Base-by-base conservation (phyloP, 2,797 vertebrate genomes). In the Brachymystax lenok region DNA sequence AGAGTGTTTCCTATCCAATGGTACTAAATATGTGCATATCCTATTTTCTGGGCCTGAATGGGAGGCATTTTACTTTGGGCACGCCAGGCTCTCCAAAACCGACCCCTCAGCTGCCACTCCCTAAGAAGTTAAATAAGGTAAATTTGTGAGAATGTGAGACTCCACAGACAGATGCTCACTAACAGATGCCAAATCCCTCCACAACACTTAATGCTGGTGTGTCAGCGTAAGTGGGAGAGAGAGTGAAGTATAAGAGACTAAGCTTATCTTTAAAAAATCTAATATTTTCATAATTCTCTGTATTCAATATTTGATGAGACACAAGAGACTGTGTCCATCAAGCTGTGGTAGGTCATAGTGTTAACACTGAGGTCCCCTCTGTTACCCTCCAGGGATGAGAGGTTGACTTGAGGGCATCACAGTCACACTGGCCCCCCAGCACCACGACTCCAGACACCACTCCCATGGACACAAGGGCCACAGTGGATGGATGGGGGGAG, bases 41-140 rank as follows among this genome's bases (percentile, higher is more conserved):
- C n/a, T n/a, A n/a, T n/a, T n/a, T n/a, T n/a, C n/a, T n/a, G n/a
- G n/a, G n/a, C n/a, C n/a, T n/a, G n/a, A n/a, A n/a, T n/a, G n/a
- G n/a, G n/a, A n/a, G n/a, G n/a, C n/a, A n/a, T n/a, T n/a, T n/a
- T n/a, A n/a, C n/a, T n/a, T n/a, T n/a, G n/a, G n/a, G n/a, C n/a
- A n/a, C n/a, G n/a, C n/a, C n/a, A n/a, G n/a, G n/a, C n/a, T n/a
- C n/a, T n/a, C n/a, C n/a, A n/a, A n/a, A n/a, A n/a, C n/a, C n/a
- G n/a, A n/a, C n/a, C n/a, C n/a, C n/a, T n/a, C n/a, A n/a, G n/a
- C n/a, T n/a, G n/a, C n/a, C n/a, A n/a, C n/a, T n/a, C n/a, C n/a
- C n/a, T n/a, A n/a, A n/a, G n/a, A n/a, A n/a, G n/a, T 80, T 74
- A 78, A 82, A 82, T 78, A 78, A 33, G 71, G 63, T 72, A 63